These are phyloP conservation scores for Entomobrya multifasciata DNA, from an alignment of 2,888 invertebrate genomes.

Conservation along the genomic window DNA sequence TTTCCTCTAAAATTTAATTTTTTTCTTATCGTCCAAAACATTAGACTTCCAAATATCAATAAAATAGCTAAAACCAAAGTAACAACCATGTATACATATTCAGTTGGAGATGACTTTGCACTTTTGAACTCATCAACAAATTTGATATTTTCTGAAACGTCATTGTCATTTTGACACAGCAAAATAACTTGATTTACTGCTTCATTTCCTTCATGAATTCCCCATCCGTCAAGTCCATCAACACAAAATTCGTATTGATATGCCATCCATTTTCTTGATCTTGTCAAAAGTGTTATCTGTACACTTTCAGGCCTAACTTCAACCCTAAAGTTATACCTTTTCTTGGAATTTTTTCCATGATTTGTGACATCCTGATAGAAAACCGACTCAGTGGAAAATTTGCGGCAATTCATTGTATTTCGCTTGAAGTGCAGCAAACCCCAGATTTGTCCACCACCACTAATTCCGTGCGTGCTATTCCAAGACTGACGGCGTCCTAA, in stretches of 20 bases:
- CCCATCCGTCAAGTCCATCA: constrained; percentile 21
- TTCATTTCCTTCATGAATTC: not conserved
- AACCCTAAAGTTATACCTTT: not conserved
- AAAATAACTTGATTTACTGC: too few relatives aligned
- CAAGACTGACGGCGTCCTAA: not conserved
- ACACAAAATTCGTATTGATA: not conserved
- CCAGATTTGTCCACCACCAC: not conserved
- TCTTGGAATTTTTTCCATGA: not conserved
- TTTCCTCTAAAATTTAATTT: not conserved
- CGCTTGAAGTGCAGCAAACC: not conserved
- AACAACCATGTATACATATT: not conserved
- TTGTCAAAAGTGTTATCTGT: not conserved
- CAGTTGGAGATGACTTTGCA: not conserved
- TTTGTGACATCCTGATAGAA: not conserved
- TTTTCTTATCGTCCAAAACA: not conserved
- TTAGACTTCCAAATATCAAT: not conserved
- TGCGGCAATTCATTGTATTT: not conserved
- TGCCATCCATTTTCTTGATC: not conserved
- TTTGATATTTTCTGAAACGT: not conserved
- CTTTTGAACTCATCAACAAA: not conserved
- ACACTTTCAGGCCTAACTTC: not conserved
- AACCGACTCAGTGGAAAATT: not conserved
- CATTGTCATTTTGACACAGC: too few relatives aligned
- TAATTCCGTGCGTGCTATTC: not conserved
- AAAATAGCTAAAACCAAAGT: not conserved